Conservation (phyloP, 1,140 invertebrate species). For the Anoplolepis gracilipes region DNA sequence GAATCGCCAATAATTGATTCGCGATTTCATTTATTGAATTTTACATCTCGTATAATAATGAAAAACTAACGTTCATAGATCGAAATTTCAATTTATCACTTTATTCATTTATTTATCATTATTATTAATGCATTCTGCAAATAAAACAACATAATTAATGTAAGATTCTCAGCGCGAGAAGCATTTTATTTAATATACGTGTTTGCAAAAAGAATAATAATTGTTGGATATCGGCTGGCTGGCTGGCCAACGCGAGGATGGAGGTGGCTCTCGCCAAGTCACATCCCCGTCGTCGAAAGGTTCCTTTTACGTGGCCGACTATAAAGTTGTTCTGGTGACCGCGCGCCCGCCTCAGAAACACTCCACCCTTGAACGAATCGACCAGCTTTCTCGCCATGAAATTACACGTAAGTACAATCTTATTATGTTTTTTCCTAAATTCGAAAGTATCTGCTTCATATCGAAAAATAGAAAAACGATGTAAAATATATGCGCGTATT, state of each 20-base stretch:
- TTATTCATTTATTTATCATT: too few species aligned
- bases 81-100: neutral
- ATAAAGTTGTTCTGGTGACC: slow-evolving; percentile 84
- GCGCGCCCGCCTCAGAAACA: slow-evolving; percentile 84
- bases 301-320: slow-evolving; percentile 75
- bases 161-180: neutral
- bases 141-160: neutral
- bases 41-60: neutral
- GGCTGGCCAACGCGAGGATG: slow-evolving; percentile 41
- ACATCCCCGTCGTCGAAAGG: slow-evolving; percentile 78
- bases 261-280: slow-evolving; percentile 73
- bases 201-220: neutral
- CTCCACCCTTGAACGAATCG: slow-evolving; percentile 82
- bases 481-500: neutral
- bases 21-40: neutral
- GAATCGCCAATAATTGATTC: neutral
- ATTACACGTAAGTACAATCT: slow-evolving; percentile 75
- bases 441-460: neutral
- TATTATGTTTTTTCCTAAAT: neutral
- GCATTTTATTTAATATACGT: neutral
- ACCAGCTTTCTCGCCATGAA: slow-evolving; percentile 76
- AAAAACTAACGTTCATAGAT: neutral
- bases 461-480: slow-evolving; percentile 18
- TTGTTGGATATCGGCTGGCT: neutral
- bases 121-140: neutral